phyloP scores from a whole-genome alignment of 2,888 invertebrate genomes.

The Apoda limacodes region DNA sequence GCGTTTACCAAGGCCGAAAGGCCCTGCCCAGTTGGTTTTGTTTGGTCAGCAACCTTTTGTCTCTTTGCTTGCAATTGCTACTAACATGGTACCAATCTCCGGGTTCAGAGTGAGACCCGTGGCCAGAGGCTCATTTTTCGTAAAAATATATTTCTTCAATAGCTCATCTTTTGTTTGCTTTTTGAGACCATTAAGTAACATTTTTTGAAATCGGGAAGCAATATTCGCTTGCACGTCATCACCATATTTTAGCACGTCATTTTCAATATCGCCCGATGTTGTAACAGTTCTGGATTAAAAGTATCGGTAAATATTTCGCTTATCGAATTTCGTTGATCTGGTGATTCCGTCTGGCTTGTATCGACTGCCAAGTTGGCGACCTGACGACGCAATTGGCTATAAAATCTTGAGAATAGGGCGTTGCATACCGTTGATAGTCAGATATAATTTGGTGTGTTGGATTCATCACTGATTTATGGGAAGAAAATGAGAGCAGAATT shows the following conservation, averaged over 20 bases:
- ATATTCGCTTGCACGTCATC: constrained; percentile 9
- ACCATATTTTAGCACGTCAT: constrained; percentile 1
- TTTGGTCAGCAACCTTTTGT: constrained; percentile 1
- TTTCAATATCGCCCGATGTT: constrained; percentile 2
- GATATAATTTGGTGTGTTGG: too few species aligned
- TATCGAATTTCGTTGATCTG: too few species aligned
- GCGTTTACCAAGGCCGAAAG: constrained; percentile 14
- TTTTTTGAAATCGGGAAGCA: constrained; percentile 6
- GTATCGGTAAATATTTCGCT: too few species aligned
- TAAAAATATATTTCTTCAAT: constrained; percentile 12
- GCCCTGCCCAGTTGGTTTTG: constrained; percentile 14
- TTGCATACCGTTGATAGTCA: too few species aligned
- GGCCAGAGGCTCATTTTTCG: constrained; percentile 14
- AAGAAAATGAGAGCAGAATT: too few species aligned
- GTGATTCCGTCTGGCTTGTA: too few species aligned
- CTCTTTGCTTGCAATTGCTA: constrained; percentile 1
- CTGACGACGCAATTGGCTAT: too few species aligned
- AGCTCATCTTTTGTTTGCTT: constrained; percentile 6
- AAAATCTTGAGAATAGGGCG: too few species aligned
- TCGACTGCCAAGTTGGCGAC: too few species aligned
- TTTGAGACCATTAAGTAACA: constrained; percentile 6
- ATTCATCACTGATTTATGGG: too few species aligned
- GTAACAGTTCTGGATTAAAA: too few species aligned
- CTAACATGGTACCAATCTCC: constrained; percentile 14
- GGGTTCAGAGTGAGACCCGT: constrained; percentile 14